phyloP scores from a whole-genome alignment of 2,797 vertebrate genomes.

The Diceros bicornis region DNA sequence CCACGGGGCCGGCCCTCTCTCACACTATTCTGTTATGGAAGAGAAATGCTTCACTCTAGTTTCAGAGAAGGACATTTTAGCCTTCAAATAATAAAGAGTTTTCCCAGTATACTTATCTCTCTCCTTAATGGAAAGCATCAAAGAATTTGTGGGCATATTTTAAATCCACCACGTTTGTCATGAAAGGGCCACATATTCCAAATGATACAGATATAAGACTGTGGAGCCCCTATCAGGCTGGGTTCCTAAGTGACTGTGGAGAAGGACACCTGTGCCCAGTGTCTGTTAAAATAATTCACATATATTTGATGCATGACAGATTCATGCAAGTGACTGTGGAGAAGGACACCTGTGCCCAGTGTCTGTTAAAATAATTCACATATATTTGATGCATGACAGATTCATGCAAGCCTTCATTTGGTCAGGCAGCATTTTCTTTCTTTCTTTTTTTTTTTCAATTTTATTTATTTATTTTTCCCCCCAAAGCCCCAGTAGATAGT shows the following conservation, averaged over 20 bases:
- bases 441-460: no score
- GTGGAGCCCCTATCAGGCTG: background rate
- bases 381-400: background rate
- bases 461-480: no score
- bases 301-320: background rate
- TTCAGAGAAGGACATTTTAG: background rate
- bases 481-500: no score
- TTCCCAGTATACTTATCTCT: background rate
- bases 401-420: background rate
- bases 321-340: background rate
- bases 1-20: no score
- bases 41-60: background rate
- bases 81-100: background rate
- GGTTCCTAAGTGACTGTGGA: background rate
- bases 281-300: background rate
- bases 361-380: background rate
- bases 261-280: background rate
- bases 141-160: background rate
- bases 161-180: background rate
- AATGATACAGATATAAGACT: background rate
- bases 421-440: background rate
- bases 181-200: background rate
- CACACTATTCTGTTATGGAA: background rate
- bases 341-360: background rate
- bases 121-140: background rate